A percentile compares a stretch with the other conserved stretches of the same genome.
These are phyloP conservation scores for Daboia siamensis DNA, from an alignment of 2,113 vertebrate genomes.

Conservation along the genomic window DNA sequence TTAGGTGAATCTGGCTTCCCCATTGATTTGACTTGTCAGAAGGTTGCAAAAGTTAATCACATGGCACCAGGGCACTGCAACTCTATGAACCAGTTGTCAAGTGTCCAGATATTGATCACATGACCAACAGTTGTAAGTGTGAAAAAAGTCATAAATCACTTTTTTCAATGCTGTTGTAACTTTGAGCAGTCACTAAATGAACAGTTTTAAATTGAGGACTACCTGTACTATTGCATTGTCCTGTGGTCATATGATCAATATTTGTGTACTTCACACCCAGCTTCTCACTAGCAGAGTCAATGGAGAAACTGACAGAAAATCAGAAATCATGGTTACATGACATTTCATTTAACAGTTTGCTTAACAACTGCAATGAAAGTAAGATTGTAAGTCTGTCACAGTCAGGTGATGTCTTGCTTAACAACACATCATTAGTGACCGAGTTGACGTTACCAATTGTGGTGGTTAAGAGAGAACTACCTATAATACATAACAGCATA, in stretches of 20 bases:
- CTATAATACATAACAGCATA: neutral
- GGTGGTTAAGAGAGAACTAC: neutral
- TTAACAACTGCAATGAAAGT: neutral
- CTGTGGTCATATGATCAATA: neutral
- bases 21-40: neutral
- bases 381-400: neutral
- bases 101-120: no score
- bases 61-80: neutral
- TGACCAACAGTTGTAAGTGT: no score
- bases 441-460: neutral
- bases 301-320: neutral
- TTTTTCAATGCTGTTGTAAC: no score
- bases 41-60: neutral
- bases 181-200: no score
- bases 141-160: no score
- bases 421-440: neutral
- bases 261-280: neutral
- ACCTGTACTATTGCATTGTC: neutral
- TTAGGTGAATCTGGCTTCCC: neutral
- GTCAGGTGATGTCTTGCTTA: neutral
- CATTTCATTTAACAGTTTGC: neutral
- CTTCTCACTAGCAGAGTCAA: neutral
- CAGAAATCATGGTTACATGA: neutral
- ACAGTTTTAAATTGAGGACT: no score
- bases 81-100: neutral